Base-by-base conservation (phyloP, 2,888 invertebrate species). In the Plutella xylostella region DNA sequence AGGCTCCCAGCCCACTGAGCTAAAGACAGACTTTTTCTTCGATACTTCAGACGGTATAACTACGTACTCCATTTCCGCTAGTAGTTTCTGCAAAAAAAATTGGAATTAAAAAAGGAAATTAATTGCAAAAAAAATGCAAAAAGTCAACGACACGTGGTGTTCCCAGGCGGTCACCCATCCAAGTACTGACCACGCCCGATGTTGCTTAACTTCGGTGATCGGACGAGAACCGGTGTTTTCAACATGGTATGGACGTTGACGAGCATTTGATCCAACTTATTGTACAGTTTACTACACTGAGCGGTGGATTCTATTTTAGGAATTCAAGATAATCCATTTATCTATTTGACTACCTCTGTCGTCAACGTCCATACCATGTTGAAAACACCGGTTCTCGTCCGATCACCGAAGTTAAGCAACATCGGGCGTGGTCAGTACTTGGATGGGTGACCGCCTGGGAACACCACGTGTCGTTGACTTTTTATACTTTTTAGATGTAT, bases 121-220 rank as follows among this genome's bases (percentile, higher is more conserved):
- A 28, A 28, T 28, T 25, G 9, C 6, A n/a, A n/a, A 28, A 28
- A 28, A 28, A 3, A 3, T 28, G 28, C 28, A 28, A 28, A 28
- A 50, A 47, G 51, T 51, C 52, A 54, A 54, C 52, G 48, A 45
- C 52, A 54, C 54, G 52, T 51, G 49, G 54, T 54, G 54, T 54
- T 54, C 54, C 54, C 54, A 55, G 52, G 53, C 51, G 54, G 55
- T 55, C 55, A 55, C 55, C 55, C 55, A 55, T 54, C 51, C 53
- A 53, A 53, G 52, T 50, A 54, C 51, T 55, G 61, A 68, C 67
- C 68, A 58, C 71, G 71, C 73, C 73, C 72, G 66, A 73, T 65
- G 71, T 69, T 72, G 72, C 72, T 72, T 74, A 68, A 74, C 71
- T 76, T 74, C 72, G 72, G 74, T 74, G 74, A 72, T 73, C 73